Base-by-base conservation (phyloP, 92 coral and sea anemone species). In the Muricea muricata region DNA sequence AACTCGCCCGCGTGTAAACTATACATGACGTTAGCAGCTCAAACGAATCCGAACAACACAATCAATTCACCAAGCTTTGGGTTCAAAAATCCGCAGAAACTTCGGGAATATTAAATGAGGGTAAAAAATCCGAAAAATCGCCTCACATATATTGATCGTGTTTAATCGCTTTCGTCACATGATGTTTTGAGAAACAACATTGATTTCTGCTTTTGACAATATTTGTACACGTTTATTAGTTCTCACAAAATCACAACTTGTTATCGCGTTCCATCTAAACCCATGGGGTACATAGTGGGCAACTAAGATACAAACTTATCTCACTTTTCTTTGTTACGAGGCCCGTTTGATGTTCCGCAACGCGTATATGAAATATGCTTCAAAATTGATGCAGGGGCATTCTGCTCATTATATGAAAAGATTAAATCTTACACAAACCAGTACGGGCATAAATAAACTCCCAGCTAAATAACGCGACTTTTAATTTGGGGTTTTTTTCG, bases 331-430 rank as follows among this genome's bases (percentile, higher is more conserved):
- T 71, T 71, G 78, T 71, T 71, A 50, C 15, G 31, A 42, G 14
- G 0, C 10, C 31, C 23, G 55, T 71, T 71, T 71, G 78, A 71
- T 71, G 55, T 37, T n/a, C 78, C 76, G 76, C n/a, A n/a, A n/a
- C 76, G 60, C 26, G 26, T 17, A 3, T 13, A 18, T 18, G 15
- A 45, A 9, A 20, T 8, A 71, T 71, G 40, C 54, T 71, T 71
- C 25, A 13, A 9, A 12, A 42, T 18, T 8, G 20, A 23, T 18
- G 60, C 78, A 39, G 78, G 9, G 78, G 78, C 40, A 71, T 71
- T 71, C 25, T 71, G 37, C 42, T 71, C 40, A 71, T 71, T 37
- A 71, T 37, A 40, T n/a, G 60, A 71, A n/a, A 17, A 71, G 78
- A 71, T 40, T 71, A 37, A 40, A 71, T 40, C 78, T 40, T 42